Percentiles rank a stretch among this genome's conserved stretches.
Conservation (phyloP, 2,113 vertebrate genomes). For the Chrysochloris asiatica region DNA sequence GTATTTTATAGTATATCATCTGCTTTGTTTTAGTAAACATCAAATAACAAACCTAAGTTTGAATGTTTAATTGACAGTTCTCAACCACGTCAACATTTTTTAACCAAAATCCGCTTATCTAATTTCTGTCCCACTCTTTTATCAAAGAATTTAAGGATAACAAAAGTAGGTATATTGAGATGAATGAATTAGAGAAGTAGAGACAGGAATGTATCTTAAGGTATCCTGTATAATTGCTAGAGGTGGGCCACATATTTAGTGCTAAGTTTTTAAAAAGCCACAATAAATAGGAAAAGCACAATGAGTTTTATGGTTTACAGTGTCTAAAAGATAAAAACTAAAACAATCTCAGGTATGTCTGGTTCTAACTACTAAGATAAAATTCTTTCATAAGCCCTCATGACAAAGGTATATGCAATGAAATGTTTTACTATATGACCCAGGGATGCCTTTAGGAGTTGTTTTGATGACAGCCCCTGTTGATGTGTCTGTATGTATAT, state of each 20-base stretch:
- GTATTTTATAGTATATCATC: not conserved
- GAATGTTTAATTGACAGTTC: not conserved
- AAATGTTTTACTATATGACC: slow-evolving; percentile 26
- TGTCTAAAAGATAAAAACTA: slow-evolving; percentile 28
- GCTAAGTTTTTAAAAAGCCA: not conserved
- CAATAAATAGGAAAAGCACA: not conserved
- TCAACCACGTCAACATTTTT: not conserved
- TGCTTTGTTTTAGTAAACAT: not conserved
- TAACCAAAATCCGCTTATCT: not conserved
- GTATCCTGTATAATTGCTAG: not conserved
- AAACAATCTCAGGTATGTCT: not conserved
- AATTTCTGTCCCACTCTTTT: not conserved
- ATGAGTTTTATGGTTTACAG: not conserved
- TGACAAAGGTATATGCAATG: not conserved
- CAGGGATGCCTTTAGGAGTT: not conserved
- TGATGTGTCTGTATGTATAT: not conserved
- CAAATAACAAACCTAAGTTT: slow-evolving; percentile 29
- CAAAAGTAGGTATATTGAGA: not conserved
- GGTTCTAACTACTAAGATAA: slow-evolving; percentile 15
- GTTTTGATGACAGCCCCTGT: not conserved
- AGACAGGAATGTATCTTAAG: not conserved
- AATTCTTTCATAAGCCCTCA: slow-evolving; percentile 13
- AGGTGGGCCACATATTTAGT: not conserved
- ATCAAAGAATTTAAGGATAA: slow-evolving; percentile 31
- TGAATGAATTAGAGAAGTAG: slow-evolving; percentile 18